Evolutionary conservation across 2,113 vertebrate species (phyloP), one percentile per base, ranked within the genome.

Genomic region (Prinia subflava): DNA sequence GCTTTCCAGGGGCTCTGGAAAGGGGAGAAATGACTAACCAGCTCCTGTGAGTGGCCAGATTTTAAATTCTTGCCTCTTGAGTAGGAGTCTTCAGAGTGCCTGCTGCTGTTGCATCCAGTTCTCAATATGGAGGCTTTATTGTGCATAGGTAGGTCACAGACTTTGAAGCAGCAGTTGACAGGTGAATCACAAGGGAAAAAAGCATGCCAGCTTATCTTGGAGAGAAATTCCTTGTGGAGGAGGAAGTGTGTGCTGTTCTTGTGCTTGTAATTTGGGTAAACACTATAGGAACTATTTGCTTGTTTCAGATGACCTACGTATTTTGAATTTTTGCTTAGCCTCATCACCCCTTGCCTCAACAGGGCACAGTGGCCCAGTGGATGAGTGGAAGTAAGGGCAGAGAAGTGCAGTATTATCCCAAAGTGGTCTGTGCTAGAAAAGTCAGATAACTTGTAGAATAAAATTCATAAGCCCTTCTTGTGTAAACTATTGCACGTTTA

Each of bases 221-320:
- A 85, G 68, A 90, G 81, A 91, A 95, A 95, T 96, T 95, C 88
- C 80, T 92, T 83, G 71, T 4, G 73, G 88, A 91, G 95, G 92
- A 95, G 85, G 92, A 95, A 86, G 71, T 90, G 93, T 91, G 82
- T 95, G 92, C 92, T 92, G 90, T 95, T 95, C 91, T 95, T 85
- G 60, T 88, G 85, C 93, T 96, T 90, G 93, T 90, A 89, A 90
- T 86, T 94, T 88, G 73, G 83, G 90, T 96, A 95, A 93, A 92
- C 88, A 88, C 73, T 90, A 16, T 44, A 81, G 90, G 55, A 87
- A 20, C 92, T 74, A 67, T 80, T 85, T 59, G 53, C 71, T 97
- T 62, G 7, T 74, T 96, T 80, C 71, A 92, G 86, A 78, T 93
- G 93, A 88, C 69, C 94, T 46, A 71, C 23, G 60, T 94, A 83